These are phyloP conservation scores for Metopia argyrocephala DNA, from an alignment of 2,888 invertebrate genomes.

Conservation along the genomic window DNA sequence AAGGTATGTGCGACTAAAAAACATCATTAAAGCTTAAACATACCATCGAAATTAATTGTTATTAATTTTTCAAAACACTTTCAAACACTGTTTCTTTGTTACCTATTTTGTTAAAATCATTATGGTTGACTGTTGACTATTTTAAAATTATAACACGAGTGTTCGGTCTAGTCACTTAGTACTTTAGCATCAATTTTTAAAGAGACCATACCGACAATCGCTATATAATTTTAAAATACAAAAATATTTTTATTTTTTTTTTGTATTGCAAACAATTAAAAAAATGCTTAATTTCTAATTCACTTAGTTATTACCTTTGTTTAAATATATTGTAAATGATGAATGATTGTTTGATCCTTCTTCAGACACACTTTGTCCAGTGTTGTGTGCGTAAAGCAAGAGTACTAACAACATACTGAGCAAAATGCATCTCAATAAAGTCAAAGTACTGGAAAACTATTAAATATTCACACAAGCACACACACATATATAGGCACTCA, in stretches of 20 bases:
- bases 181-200: constrained; percentile 49
- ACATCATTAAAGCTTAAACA: constrained; percentile 76
- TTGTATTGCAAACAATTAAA: background rate
- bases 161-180: constrained; percentile 78
- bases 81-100: constrained; percentile 18
- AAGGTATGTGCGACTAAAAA: constrained; percentile 37
- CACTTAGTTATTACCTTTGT: too few species aligned
- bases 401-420: constrained; percentile 70
- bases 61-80: background rate
- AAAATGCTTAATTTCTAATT: too few species aligned
- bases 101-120: background rate
- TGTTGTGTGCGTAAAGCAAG: constrained; percentile 68
- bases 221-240: constrained; percentile 78
- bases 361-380: constrained; percentile 77
- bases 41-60: constrained; percentile 77
- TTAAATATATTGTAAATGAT: too few species aligned
- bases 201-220: constrained; percentile 78
- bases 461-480: background rate
- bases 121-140: constrained; percentile 68
- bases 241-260: background rate
- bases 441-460: background rate
- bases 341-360: constrained; percentile 45
- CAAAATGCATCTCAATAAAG: constrained; percentile 70
- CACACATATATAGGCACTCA: background rate
- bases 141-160: constrained; percentile 79